phyloP scores from a whole-genome alignment of 2,113 vertebrate species.

The Hystrix brachyura region DNA sequence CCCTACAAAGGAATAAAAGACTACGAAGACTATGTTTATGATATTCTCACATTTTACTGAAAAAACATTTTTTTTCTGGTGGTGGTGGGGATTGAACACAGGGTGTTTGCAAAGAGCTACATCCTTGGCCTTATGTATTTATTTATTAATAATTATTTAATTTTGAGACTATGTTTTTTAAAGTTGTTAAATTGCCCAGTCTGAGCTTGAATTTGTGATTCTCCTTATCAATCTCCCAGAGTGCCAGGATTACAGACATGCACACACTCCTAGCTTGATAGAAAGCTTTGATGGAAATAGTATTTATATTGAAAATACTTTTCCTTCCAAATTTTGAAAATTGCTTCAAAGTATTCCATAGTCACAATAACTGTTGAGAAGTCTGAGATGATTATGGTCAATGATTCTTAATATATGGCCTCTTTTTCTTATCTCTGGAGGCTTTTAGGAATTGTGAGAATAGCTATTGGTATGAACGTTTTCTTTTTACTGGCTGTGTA shows the following conservation, averaged over 20 bases:
- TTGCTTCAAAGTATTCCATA: not conserved
- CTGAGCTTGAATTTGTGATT: not conserved
- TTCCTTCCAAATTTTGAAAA: not conserved
- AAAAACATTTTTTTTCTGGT: not conserved
- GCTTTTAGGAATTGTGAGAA: not conserved
- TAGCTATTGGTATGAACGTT: not conserved
- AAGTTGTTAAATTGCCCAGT: not conserved
- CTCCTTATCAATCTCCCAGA: not conserved
- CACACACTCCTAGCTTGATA: not conserved
- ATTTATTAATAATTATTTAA: not conserved
- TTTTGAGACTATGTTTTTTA: not conserved
- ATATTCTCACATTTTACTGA: not conserved
- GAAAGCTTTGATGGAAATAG: not conserved
- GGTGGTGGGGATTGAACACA: not conserved
- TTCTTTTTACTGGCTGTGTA: not conserved
- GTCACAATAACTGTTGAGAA: not conserved
- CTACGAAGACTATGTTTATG: not conserved
- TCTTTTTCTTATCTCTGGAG: not conserved
- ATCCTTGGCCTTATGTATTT: not conserved
- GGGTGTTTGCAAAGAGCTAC: not conserved
- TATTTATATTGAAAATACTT: not conserved
- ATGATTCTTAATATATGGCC: not conserved
- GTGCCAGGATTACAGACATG: not conserved
- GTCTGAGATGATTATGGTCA: constrained; percentile 1
- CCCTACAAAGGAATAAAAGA: not conserved